Percentiles rank a stretch among this genome's conserved stretches.
phyloP scores from a whole-genome alignment of 2,113 vertebrate genomes.

The Bufo gargarizans region DNA sequence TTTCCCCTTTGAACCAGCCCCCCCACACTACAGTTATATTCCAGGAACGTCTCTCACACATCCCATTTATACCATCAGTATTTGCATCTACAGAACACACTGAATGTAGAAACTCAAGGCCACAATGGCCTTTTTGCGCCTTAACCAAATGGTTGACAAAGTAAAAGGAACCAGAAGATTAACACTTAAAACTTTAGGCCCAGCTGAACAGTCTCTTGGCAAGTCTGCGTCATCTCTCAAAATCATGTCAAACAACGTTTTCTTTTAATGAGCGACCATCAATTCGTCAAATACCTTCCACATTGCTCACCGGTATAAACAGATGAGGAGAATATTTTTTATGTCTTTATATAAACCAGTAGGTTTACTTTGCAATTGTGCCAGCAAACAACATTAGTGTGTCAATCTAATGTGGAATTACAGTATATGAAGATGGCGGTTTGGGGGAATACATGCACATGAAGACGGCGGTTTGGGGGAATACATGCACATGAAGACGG shows the following conservation, averaged over 20 bases:
- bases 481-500: no score
- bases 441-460: no score
- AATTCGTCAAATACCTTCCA: constrained; percentile 61
- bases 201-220: background rate
- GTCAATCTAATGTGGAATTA: background rate
- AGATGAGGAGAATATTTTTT: constrained; percentile 66
- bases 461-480: no score
- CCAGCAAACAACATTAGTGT: constrained; percentile 62
- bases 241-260: constrained; percentile 17
- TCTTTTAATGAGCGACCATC: constrained; percentile 59
- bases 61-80: background rate
- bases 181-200: background rate
- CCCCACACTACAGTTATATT: background rate
- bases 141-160: no score
- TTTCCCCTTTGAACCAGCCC: background rate
- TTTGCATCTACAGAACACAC: background rate
- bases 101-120: background rate
- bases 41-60: background rate
- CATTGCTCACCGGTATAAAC: constrained; percentile 61
- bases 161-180: background rate
- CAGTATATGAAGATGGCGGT: background rate
- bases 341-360: constrained; percentile 65
- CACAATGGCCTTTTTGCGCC: background rate
- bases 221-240: constrained; percentile 13
- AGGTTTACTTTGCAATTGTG: constrained; percentile 66